Evolutionary conservation across 2,888 invertebrate genomes (phyloP), one percentile per base, ranked within the genome.

Genomic region (Caenorhabditis sp.): DNA sequence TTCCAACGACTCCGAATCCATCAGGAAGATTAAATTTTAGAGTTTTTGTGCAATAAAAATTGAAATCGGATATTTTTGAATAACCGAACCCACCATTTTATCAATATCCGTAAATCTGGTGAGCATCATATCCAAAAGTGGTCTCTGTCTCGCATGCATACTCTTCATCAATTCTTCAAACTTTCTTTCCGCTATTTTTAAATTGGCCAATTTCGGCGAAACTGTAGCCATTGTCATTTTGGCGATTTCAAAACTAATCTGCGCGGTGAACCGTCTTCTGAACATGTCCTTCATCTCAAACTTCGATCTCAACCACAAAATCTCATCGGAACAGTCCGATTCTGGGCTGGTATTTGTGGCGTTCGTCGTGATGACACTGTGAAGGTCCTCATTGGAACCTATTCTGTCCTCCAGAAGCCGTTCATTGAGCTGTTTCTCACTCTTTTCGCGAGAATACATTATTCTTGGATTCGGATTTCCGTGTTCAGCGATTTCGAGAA

Each of bases 101-200:
- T 43, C 43, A 43, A 43, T 14, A 17, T 14, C 43, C 7, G 43
- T 4, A 26, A 56, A 26, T 14, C 17, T 8, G 10, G 26, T 56
- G 14, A 56, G 8, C 56, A 73, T 73, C 69, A 69, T 66, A 21
- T 73, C 73, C 10, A 73, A 52, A 1, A 73, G 54, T 7, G 73
- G 73, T 38, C 73, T 25, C 20, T 73, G 68, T 25, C 50, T 38
- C 17, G 27, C 68, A 54, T 73, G 73, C 49, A 4, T 4, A 31
- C 49, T 43, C 1, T n/a, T 52, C 20, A 53, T 14, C 26, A 57
- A 27, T 27, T 27, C 3, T 53, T 67, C 54, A 67, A 72, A 72
- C 58, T 67, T 60, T 8, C 63, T 58, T 21, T 56, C 26, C 10
- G 54, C 72, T 23, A 49, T 31, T 50, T 67, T 57, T 25, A 72